Percentiles rank a stretch among this genome's conserved stretches.
Evolutionary conservation across 2,797 vertebrate species (phyloP).

Genomic region (Aldrovandia affinis): DNA sequence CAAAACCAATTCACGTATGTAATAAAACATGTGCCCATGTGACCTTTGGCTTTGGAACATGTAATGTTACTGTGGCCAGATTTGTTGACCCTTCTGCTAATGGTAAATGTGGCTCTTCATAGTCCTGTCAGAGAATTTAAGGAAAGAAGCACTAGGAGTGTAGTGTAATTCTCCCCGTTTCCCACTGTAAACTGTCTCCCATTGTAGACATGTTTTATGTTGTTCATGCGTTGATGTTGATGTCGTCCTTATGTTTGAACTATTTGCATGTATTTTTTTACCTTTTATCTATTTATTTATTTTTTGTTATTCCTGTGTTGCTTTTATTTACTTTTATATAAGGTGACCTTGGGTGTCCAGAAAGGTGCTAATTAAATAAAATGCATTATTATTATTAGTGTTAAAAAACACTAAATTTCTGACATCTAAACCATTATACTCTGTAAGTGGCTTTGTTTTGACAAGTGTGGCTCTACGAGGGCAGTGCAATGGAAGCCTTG

Average conservation of each 20-base stretch:
- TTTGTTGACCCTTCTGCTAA: slow-evolving; percentile 14
- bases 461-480: neutral
- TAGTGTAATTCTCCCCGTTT: no score
- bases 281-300: no score
- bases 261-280: no score
- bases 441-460: slow-evolving; percentile 15
- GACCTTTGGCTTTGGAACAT: slow-evolving; percentile 22
- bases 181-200: no score
- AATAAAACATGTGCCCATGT: slow-evolving; percentile 17
- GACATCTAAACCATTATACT: slow-evolving; percentile 8
- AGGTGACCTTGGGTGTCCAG: no score
- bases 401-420: neutral
- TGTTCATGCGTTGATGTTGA: no score
- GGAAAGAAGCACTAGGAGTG: slow-evolving; percentile 9
- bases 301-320: no score
- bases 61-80: slow-evolving; percentile 18
- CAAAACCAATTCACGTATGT: slow-evolving; percentile 15
- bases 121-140: neutral
- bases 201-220: no score
- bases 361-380: no score
- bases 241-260: no score
- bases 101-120: neutral
- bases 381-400: no score
- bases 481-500: neutral
- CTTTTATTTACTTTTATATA: no score